These are phyloP conservation scores for Protaetia brevitarsis DNA, from an alignment of 1,140 invertebrate genomes.

Conservation along the genomic window DNA sequence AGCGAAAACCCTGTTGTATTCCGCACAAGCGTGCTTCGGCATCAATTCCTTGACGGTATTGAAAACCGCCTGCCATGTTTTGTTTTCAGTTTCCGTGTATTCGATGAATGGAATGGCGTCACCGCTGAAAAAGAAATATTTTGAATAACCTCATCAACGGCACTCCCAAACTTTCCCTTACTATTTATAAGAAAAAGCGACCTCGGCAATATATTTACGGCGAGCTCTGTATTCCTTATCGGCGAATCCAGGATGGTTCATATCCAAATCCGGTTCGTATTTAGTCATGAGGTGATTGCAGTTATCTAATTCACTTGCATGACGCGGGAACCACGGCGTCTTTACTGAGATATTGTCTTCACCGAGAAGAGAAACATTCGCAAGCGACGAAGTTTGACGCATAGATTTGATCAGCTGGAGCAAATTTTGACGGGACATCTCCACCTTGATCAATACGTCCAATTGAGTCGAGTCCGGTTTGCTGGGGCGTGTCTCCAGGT, in stretches of 20 bases:
- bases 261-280: conserved; percentile 97
- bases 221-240: conserved; percentile 92
- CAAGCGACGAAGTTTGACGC: conserved; percentile 74
- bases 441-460: conserved; percentile 82
- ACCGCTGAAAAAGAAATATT: conserved; percentile 56
- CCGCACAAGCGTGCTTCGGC: conserved; percentile 88
- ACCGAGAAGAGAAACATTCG: conserved; percentile 72
- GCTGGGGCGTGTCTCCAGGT: conserved; percentile 85
- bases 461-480: conserved; percentile 69
- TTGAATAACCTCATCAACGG: neutral
- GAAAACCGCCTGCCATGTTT: conserved; percentile 92
- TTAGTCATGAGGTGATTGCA: conserved; percentile 99
- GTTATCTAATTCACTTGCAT: conserved; percentile 94
- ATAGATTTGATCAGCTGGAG: conserved; percentile 76
- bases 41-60: conserved; percentile 82
- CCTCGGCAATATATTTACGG: conserved; percentile 95
- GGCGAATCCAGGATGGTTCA: conserved; percentile 98
- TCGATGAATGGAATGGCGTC: conserved; percentile 85
- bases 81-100: conserved; percentile 86
- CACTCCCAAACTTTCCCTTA: no score
- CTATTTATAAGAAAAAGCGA: conserved; percentile 96
- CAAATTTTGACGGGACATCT: conserved; percentile 76
- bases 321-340: conserved; percentile 94
- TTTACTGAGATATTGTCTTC: conserved; percentile 83
- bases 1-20: conserved; percentile 84